Evolutionary conservation across 2,888 invertebrate genomes (phyloP).

Genomic region (Agrotis segetum): DNA sequence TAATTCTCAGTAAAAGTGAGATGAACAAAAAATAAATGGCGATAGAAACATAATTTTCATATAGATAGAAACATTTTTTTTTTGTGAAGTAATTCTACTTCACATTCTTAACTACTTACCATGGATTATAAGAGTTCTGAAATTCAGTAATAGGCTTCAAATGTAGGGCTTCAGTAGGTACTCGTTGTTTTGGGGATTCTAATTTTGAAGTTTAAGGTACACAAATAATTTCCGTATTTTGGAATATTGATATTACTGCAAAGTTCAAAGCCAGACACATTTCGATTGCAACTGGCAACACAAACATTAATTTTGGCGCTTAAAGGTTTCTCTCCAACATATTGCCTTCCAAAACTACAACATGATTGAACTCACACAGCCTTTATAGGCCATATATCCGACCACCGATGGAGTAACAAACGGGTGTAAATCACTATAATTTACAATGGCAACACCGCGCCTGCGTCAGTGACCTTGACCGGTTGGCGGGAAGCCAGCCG

Average conservation of each 20-base stretch:
- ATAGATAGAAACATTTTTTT: no score
- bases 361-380: slow-evolving; percentile 35
- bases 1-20: no score
- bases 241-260: not conserved
- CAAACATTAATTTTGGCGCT: slow-evolving; percentile 5
- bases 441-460: slow-evolving; percentile 57
- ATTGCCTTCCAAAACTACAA: slow-evolving; percentile 18
- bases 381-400: slow-evolving; percentile 47
- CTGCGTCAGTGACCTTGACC: slow-evolving; percentile 67
- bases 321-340: slow-evolving; percentile 12
- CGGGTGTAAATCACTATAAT: slow-evolving; percentile 63
- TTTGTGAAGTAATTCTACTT: no score
- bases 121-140: not conserved
- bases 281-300: not conserved
- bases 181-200: not conserved
- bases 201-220: not conserved
- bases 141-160: slow-evolving; percentile 8
- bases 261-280: slow-evolving; percentile 33
- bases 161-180: slow-evolving; percentile 10
- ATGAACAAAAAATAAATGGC: no score
- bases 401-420: slow-evolving; percentile 49
- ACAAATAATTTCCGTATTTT: not conserved
- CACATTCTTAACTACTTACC: no score
- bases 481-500: slow-evolving; percentile 65
- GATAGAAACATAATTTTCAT: no score